A percentile compares a stretch with the other conserved stretches of the same genome.
phyloP scores from a whole-genome alignment of 2,888 invertebrate species.

The Callosobruchus maculatus region DNA sequence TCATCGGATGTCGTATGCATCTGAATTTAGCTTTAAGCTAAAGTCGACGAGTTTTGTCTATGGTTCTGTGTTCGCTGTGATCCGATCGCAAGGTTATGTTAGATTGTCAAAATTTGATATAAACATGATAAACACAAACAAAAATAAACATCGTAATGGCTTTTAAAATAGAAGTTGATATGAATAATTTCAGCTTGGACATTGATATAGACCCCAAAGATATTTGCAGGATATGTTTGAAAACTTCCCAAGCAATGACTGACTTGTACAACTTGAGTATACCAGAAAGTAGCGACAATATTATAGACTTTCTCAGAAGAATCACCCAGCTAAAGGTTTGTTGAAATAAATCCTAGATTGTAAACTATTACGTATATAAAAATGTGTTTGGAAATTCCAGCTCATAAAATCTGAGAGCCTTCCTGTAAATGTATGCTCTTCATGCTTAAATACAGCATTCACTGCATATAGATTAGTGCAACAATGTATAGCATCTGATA shows the following conservation, averaged over 20 bases:
- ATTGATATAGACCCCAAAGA: constrained; percentile 7
- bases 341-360: neutral
- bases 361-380: neutral
- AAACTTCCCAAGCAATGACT: constrained; percentile 16
- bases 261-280: constrained; percentile 22
- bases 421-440: constrained; percentile 25
- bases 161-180: neutral
- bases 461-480: constrained; percentile 22
- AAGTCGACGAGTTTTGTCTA: too few relatives aligned
- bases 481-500: constrained; percentile 25
- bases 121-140: too few relatives aligned
- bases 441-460: constrained; percentile 18
- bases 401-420: constrained; percentile 20
- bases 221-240: constrained; percentile 27
- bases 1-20: too few relatives aligned
- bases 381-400: constrained; percentile 16
- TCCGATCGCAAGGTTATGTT: too few relatives aligned
- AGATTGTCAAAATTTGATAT: too few relatives aligned
- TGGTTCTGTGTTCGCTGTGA: too few relatives aligned
- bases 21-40: too few relatives aligned
- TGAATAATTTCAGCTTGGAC: neutral
- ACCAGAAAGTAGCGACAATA: constrained; percentile 12
- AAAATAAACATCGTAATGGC: too few relatives aligned
- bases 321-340: constrained; percentile 27
- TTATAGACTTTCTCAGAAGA: constrained; percentile 23